Base-by-base conservation (phyloP, 1,140 invertebrate species). In the Heterodera schachtii region DNA sequence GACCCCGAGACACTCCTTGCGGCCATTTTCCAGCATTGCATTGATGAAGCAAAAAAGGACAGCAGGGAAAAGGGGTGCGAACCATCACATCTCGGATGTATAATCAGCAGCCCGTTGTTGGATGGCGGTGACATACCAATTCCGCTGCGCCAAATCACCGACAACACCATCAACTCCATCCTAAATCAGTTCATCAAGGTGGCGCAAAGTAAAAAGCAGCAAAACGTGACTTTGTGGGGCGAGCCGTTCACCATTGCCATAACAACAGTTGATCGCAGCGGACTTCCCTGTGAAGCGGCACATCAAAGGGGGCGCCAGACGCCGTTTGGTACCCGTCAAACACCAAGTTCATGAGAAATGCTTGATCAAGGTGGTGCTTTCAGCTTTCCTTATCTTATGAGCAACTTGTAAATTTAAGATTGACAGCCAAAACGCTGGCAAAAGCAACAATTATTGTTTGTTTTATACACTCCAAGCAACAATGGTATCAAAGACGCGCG, bases 311-410 rank as follows among this genome's bases (percentile, higher is more conserved):
- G 73, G 73, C 2, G 3, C 19, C 6, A 3, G 21, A 6, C 49
- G 49, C 3, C 21, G 43, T 2, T 4, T 74, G 21, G 73, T 21
- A 5, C 73, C 73, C 7, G 21, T 21, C 5, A n/a, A 74, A 31
- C 73, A 74, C 5, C 19, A 41, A 41, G 41, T 74, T 9, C 19
- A 74, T 21, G 19, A 74, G n/a, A n/a, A 74, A 74, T 74, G 73
- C n/a, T 43, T 74, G n/a, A 74, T 74, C 4, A 74, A 74, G 31
- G 73, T 73, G 16, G 19, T n/a, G 19, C 16, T 3, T n/a, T 19
- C 4, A n/a, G 16, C 16, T n/a, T 16, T 11, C 6, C 2, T 0
- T 8, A 52, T 0, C 2, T 1, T 52, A 8, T 52, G 11, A 6
- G 0, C 6, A 52, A 52, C 6, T 6, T 52, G 49, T 6, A 8